Percentiles rank a stretch among this genome's conserved stretches.
These are phyloP conservation scores for Bombus haemorrhoidalis DNA, from an alignment of 1,140 invertebrate species.

Conservation along the genomic window DNA sequence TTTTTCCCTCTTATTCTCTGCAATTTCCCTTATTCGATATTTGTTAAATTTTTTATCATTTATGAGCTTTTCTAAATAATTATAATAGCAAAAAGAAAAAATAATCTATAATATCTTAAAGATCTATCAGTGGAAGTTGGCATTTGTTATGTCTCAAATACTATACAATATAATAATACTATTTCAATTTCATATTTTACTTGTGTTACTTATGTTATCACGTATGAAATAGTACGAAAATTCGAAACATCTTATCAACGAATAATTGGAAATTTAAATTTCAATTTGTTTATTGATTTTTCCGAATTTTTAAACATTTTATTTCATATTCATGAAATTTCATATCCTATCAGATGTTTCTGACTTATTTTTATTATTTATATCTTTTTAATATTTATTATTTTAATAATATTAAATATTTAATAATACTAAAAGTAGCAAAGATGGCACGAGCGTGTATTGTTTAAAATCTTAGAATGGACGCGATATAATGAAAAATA, in stretches of 20 bases:
- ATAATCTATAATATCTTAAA: too few relatives aligned
- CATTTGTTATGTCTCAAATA: too few relatives aligned
- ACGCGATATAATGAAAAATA: neutral
- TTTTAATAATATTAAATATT: neutral
- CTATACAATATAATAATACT: neutral
- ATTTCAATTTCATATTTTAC: neutral
- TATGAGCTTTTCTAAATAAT: neutral
- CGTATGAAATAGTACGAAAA: too few relatives aligned
- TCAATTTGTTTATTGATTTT: neutral
- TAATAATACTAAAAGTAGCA: neutral
- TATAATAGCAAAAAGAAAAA: too few relatives aligned
- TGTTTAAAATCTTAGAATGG: neutral
- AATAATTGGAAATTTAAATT: neutral
- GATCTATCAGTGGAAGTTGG: too few relatives aligned
- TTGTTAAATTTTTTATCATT: too few relatives aligned
- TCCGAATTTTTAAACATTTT: neutral
- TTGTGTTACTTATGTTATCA: neutral
- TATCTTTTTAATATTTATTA: neutral
- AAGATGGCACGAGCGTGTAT: neutral
- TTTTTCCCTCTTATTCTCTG: too few relatives aligned
- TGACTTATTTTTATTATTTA: neutral
- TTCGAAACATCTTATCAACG: too few relatives aligned
- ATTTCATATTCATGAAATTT: neutral
- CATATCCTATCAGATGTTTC: neutral
- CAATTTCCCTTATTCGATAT: too few relatives aligned